Evolutionary conservation across 2,797 vertebrate species (phyloP).

Genomic region (Enteromius unitaeniatus): DNA sequence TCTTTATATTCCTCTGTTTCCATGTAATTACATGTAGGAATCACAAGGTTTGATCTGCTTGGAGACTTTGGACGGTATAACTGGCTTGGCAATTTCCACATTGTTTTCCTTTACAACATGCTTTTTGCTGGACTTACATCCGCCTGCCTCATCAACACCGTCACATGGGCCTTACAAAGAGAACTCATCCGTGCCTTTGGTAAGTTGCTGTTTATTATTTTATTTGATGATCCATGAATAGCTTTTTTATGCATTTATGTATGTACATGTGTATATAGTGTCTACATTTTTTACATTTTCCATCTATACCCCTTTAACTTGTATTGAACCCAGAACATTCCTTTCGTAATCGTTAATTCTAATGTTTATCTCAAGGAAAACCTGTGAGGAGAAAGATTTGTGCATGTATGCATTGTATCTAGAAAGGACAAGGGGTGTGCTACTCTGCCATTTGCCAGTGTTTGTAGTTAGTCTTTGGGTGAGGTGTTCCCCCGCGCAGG

Average conservation of each 20-base stretch:
- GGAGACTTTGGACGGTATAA: conserved; percentile 95
- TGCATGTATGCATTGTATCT: conserved; percentile 32
- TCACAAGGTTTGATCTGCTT: conserved; percentile 95
- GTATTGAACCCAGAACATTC: conserved; percentile 6
- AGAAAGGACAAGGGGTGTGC: conserved; percentile 35
- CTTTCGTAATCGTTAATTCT: background rate
- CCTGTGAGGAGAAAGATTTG: conserved; percentile 24
- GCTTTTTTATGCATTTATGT: background rate
- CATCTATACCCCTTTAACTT: background rate
- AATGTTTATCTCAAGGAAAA: conserved; percentile 30
- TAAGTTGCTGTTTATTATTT: conserved; percentile 72
- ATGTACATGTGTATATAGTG: background rate
- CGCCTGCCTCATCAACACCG: conserved; percentile 91
- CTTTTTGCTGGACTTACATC: conserved; percentile 93
- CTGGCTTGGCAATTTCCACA: conserved; percentile 96
- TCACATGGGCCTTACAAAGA: conserved; percentile 91
- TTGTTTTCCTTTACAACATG: conserved; percentile 95
- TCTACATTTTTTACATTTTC: background rate
- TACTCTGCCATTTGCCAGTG: conserved; percentile 50
- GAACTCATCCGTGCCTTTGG: conserved; percentile 94
- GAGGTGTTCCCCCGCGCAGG: conserved; percentile 71
- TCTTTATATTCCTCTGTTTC: background rate
- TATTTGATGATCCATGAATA: background rate
- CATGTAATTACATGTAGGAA: conserved; percentile 76
- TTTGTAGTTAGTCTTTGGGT: conserved; percentile 54